Evolutionary conservation across 2,797 vertebrate genomes (phyloP).

Genomic region (Manis pentadactyla): DNA sequence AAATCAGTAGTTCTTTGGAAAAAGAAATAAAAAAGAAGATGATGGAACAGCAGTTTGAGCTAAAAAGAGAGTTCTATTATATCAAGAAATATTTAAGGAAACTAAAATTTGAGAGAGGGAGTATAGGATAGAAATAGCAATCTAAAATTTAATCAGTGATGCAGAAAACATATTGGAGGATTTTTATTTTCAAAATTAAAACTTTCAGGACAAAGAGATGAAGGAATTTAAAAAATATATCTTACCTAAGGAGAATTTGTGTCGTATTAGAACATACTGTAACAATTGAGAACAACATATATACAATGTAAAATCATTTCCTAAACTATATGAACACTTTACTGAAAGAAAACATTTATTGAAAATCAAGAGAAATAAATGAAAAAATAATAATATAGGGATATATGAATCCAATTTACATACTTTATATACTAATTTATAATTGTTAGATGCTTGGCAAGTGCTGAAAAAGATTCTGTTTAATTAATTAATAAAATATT

Average conservation of each 20-base stretch:
- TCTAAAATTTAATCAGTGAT: slow-evolving; percentile 66
- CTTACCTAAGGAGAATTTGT: not conserved
- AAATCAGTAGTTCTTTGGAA: slow-evolving; percentile 50
- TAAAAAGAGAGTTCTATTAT: slow-evolving; percentile 68
- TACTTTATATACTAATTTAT: slow-evolving; percentile 26
- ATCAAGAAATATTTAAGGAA: slow-evolving; percentile 76
- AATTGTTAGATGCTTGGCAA: slow-evolving; percentile 10
- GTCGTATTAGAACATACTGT: not conserved
- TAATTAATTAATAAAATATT: slow-evolving; percentile 44
- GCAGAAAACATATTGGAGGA: slow-evolving; percentile 51
- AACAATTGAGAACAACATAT: not conserved
- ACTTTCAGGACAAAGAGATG: slow-evolving; percentile 59
- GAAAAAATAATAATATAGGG: not conserved
- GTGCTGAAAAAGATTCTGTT: not conserved
- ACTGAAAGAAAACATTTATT: slow-evolving; percentile 50
- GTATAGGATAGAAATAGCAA: slow-evolving; percentile 58
- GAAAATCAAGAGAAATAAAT: slow-evolving; percentile 55
- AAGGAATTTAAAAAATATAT: not conserved
- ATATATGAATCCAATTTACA: slow-evolving; percentile 20
- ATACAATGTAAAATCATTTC: not conserved
- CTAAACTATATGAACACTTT: slow-evolving; percentile 18
- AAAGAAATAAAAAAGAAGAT: slow-evolving; percentile 67
- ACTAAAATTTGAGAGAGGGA: slow-evolving; percentile 58
- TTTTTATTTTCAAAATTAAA: slow-evolving; percentile 44
- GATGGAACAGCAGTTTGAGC: slow-evolving; percentile 58